Conservation (phyloP, 1,140 invertebrate genomes). For the Oscheius sp. region DNA sequence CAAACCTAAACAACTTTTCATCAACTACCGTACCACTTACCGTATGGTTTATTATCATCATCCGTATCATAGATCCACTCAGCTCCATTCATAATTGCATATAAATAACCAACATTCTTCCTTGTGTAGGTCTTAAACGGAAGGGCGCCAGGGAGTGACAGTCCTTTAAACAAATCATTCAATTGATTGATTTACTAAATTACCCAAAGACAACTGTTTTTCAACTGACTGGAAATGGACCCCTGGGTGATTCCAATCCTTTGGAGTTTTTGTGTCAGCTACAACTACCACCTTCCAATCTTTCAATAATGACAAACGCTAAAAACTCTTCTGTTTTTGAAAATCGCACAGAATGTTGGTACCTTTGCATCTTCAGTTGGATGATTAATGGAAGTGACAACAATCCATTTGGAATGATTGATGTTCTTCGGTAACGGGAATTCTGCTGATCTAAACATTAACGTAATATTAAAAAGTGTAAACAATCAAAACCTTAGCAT, state of each 20-base stretch:
- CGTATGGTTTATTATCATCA: conserved; percentile 58
- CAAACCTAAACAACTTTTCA: conserved; percentile 6
- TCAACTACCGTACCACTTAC: background rate
- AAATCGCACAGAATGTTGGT: background rate
- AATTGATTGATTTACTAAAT: background rate
- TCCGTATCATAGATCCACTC: conserved; percentile 61
- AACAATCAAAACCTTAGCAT: no score
- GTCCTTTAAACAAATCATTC: no score
- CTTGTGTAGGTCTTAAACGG: conserved; percentile 47
- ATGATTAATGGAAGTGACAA: conserved; percentile 24
- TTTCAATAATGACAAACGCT: background rate
- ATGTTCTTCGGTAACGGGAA: no score
- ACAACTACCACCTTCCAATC: conserved; percentile 56
- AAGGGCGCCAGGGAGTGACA: background rate
- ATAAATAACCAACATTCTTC: conserved; percentile 51
- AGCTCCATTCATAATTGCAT: conserved; percentile 53
- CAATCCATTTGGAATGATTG: conserved; percentile 48
- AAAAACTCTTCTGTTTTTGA: background rate
- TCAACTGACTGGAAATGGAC: conserved; percentile 41
- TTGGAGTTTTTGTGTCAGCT: conserved; percentile 53
- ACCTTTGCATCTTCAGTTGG: conserved; percentile 35
- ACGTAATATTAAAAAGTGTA: no score
- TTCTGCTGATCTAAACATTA: no score
- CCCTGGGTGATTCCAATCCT: conserved; percentile 43
- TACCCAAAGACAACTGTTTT: conserved; percentile 38